Evolutionary conservation across 2,888 invertebrate genomes (phyloP).

Genomic region (Mesopsocus fuscifrons): DNA sequence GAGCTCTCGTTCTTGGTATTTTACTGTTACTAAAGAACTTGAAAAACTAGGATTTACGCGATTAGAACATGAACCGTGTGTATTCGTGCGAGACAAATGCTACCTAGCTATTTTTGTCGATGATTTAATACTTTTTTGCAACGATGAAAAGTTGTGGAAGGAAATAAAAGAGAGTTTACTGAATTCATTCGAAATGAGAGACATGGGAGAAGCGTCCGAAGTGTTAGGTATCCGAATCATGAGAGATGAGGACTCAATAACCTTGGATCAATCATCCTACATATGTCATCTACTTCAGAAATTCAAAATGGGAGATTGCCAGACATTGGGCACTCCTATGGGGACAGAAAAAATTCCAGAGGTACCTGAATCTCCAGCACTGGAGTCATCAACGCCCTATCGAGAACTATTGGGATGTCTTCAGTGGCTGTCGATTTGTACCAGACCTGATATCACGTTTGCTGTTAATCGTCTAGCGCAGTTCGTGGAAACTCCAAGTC

Average conservation of each 20-base stretch:
- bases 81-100: conserved; percentile 13
- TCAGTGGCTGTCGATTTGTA: background rate
- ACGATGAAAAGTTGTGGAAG: conserved; percentile 9
- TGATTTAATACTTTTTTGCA: conserved; percentile 15
- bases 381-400: background rate
- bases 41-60: conserved; percentile 13
- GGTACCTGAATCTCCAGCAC: too few species aligned
- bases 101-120: conserved; percentile 16
- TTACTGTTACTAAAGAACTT: conserved; percentile 13
- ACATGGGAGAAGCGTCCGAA: background rate
- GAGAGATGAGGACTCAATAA: background rate
- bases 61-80: conserved; percentile 15
- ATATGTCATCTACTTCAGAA: background rate
- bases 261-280: conserved; percentile 1
- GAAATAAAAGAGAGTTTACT: conserved; percentile 10
- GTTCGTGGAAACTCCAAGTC: background rate
- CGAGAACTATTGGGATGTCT: background rate
- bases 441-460: background rate
- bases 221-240: background rate
- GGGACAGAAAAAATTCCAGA: conserved; percentile 2
- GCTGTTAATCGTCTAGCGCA: background rate
- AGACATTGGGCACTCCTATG: background rate
- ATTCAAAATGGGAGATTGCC: conserved; percentile 9
- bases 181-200: background rate
- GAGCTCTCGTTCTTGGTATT: conserved; percentile 14